Evolutionary conservation across 2,113 vertebrate species (phyloP), one percentile per base, ranked within the genome.

Genomic region (Salminus brasiliensis): DNA sequence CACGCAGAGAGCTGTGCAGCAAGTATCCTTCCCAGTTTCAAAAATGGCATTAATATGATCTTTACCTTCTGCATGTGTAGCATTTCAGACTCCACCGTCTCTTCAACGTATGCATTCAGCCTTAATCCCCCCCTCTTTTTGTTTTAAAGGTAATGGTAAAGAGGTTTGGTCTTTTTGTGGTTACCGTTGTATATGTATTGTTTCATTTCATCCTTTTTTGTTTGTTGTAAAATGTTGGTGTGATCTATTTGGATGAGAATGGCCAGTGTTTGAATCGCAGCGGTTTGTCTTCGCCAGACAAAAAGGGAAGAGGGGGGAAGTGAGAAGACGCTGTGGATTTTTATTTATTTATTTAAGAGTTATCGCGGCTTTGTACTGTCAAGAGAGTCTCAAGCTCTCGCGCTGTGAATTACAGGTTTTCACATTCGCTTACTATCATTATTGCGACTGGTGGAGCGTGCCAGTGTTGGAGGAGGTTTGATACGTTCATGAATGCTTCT

Each of bases 1-100:
- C 55, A 97, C 95, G 0, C 96, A 98, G 85, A 94, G 96, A 78
- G 92, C 96, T 32, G 96, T 98, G 65, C 96, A 98, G 90, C 95
- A 97, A 84, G 96, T 97, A 98, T 96, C 96, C 93, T 94, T 21
- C 36, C 32, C 65, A n/a, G 1, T 41, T 15, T 8, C n/a, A 18
- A 34, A 67, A 1, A 2, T 15, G n/a, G n/a, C n/a, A n/a, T n/a
- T n/a, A n/a, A n/a, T n/a, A n/a, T n/a, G n/a, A n/a, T n/a, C 63
- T 47, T 68, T 30, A 23, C 29, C 43, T 16, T 80, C 27, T 34
- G 15, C 16, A 49, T 21, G 18, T 18, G 0, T 9, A 9, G 4
- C 4, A 9, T n/a, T n/a, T n/a, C n/a, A n/a, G n/a, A n/a, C n/a
- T n/a, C n/a, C n/a, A n/a, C n/a, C n/a, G n/a, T n/a, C n/a, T n/a